Conservation (phyloP, 2,888 invertebrate species). For the Meteorus cinctellus region DNA sequence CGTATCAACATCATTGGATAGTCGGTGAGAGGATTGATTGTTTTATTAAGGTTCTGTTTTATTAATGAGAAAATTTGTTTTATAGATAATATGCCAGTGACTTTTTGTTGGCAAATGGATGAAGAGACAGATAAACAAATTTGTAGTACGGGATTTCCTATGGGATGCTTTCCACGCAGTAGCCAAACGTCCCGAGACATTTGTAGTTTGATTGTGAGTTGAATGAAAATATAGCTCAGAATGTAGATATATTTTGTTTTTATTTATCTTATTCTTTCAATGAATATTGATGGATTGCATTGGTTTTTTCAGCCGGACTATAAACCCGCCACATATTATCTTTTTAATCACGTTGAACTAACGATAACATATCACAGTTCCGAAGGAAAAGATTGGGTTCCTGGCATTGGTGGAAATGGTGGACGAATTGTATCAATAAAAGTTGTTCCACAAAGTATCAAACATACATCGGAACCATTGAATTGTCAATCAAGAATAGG, state of each 20-base stretch:
- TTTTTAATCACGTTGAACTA: constrained; percentile 98
- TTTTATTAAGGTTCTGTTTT: neutral
- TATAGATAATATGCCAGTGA: constrained; percentile 98
- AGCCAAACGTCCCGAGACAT: constrained; percentile 58
- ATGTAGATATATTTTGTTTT: too few species aligned
- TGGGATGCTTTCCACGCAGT: constrained; percentile 91
- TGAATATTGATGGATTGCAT: constrained; percentile 13
- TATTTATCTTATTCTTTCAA: constrained; percentile 4
- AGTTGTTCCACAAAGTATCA: constrained; percentile 75
- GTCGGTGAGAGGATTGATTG: constrained; percentile 74
- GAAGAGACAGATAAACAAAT: constrained; percentile 79
- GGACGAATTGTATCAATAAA: constrained; percentile 85
- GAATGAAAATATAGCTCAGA: neutral
- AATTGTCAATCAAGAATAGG: constrained; percentile 66
- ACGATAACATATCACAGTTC: constrained; percentile 95
- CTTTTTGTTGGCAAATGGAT: constrained; percentile 91
- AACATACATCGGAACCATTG: constrained; percentile 68
- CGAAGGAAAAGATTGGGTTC: constrained; percentile 89
- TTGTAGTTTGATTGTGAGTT: constrained; percentile 64
- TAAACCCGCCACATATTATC: constrained; percentile 86
- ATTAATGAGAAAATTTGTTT: constrained; percentile 15
- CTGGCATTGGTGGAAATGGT: constrained; percentile 83
- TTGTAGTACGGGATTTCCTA: constrained; percentile 97
- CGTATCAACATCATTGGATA: constrained; percentile 99
- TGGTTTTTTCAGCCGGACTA: constrained; percentile 72